These are phyloP conservation scores for Beaufortia kweichowensis DNA, from an alignment of 2,113 vertebrate species.

Conservation along the genomic window DNA sequence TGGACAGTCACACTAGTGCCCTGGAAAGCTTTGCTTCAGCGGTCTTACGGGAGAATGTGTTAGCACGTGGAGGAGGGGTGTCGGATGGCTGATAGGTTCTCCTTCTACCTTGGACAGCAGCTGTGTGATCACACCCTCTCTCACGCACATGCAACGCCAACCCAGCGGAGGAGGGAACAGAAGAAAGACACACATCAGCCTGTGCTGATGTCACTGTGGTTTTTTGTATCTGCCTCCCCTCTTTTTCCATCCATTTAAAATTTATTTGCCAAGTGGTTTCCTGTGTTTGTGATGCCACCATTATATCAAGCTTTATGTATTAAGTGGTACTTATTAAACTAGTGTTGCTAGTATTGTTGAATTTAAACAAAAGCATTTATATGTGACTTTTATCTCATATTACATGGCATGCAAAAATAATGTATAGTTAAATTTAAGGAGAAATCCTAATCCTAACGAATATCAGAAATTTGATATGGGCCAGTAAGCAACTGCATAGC, in stretches of 20 bases:
- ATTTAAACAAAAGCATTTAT: no score
- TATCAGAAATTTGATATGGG: no score
- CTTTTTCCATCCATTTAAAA: background rate
- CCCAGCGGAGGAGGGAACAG: conserved; percentile 54
- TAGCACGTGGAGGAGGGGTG: conserved; percentile 67
- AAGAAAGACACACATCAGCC: background rate
- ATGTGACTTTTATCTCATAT: no score
- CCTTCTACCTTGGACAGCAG: conserved; percentile 66
- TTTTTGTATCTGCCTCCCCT: background rate
- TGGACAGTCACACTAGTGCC: conserved; percentile 48
- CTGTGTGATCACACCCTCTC: conserved; percentile 40
- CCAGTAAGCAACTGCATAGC: no score
- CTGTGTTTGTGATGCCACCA: background rate
- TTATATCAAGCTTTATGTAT: background rate
- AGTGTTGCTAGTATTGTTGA: no score
- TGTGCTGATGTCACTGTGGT: background rate
- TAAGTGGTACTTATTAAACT: background rate
- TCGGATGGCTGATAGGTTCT: conserved; percentile 61
- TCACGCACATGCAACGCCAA: conserved; percentile 52
- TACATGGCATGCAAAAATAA: no score
- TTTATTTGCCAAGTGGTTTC: background rate
- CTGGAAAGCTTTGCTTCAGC: conserved; percentile 63
- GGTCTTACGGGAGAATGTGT: conserved; percentile 54
- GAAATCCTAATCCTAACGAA: no score
- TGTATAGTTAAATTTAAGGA: no score